phyloP scores from a whole-genome alignment of 1,140 invertebrate genomes.

The Patella vulgata region DNA sequence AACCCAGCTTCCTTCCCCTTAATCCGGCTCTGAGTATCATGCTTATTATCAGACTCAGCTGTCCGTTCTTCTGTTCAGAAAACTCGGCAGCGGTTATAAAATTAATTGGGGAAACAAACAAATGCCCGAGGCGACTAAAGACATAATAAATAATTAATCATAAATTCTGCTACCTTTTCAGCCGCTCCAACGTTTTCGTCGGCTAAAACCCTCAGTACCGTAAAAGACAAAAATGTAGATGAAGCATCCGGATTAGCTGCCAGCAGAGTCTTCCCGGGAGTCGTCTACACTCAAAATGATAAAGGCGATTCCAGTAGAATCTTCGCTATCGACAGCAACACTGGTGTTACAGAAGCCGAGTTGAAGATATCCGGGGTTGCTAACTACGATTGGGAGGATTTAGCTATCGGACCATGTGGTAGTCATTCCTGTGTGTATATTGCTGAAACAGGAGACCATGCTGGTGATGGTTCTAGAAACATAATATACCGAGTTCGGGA shows the following conservation, averaged over 20 bases:
- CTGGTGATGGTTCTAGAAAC: not conserved
- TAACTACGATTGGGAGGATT: constrained; percentile 43
- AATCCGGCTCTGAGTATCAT: no score
- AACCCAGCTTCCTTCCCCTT: no score
- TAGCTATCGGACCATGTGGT: constrained; percentile 32
- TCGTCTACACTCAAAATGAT: constrained; percentile 36
- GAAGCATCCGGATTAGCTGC: constrained; percentile 34
- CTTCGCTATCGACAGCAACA: constrained; percentile 17
- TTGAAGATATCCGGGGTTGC: constrained; percentile 18
- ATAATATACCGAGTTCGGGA: constrained; percentile 30
- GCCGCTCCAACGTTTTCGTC: no score
- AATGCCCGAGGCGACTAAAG: no score
- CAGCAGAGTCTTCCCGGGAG: constrained; percentile 17
- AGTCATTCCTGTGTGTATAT: constrained; percentile 28
- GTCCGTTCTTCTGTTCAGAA: no score
- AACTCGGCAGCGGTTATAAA: no score
- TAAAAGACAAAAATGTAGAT: constrained; percentile 16
- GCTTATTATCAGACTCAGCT: no score
- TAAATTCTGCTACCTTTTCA: no score
- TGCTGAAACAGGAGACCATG: constrained; percentile 19
- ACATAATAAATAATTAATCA: no score
- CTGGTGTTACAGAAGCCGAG: constrained; percentile 10
- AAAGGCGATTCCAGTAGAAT: constrained; percentile 7
- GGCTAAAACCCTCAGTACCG: constrained; percentile 8
- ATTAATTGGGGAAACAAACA: no score